A percentile compares a stretch with the other conserved stretches of the same genome.
Evolutionary conservation across 2,888 invertebrate genomes (phyloP).

Genomic region (Thera obeliscata): DNA sequence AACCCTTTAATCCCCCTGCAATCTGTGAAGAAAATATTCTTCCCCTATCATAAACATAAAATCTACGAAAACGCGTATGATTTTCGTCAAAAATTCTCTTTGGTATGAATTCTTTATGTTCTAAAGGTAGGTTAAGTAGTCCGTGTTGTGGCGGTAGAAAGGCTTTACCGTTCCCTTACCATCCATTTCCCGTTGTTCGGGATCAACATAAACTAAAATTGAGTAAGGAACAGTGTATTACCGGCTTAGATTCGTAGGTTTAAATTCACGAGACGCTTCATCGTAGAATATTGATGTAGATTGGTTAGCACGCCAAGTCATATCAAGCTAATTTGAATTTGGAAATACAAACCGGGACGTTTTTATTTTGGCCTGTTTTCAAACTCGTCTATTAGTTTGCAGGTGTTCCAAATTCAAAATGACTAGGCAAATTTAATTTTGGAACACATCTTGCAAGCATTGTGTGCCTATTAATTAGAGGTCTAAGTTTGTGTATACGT

Average conservation of each 20-base stretch:
- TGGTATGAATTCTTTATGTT: slow-evolving; percentile 71
- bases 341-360: too few species aligned
- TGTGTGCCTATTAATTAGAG: too few species aligned
- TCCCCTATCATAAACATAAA: slow-evolving; percentile 50
- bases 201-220: slow-evolving; percentile 75
- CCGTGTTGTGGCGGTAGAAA: slow-evolving; percentile 52
- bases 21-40: slow-evolving; percentile 30
- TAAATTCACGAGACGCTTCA: slow-evolving; percentile 7
- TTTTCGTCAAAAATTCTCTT: slow-evolving; percentile 66
- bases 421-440: too few species aligned
- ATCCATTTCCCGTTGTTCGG: slow-evolving; percentile 56
- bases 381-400: too few species aligned
- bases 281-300: slow-evolving; percentile 5
- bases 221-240: slow-evolving; percentile 58
- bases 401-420: too few species aligned
- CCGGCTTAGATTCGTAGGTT: slow-evolving; percentile 31
- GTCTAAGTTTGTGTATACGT: too few species aligned
- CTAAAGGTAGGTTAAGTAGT: slow-evolving; percentile 62
- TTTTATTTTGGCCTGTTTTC: too few species aligned
- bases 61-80: slow-evolving; percentile 54
- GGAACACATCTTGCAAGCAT: too few species aligned
- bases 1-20: slow-evolving; percentile 26
- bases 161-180: slow-evolving; percentile 68
- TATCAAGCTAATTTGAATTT: too few species aligned
- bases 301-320: too few species aligned